phyloP scores from a whole-genome alignment of 2,797 vertebrate genomes.

The Sphaeramia orbicularis region DNA sequence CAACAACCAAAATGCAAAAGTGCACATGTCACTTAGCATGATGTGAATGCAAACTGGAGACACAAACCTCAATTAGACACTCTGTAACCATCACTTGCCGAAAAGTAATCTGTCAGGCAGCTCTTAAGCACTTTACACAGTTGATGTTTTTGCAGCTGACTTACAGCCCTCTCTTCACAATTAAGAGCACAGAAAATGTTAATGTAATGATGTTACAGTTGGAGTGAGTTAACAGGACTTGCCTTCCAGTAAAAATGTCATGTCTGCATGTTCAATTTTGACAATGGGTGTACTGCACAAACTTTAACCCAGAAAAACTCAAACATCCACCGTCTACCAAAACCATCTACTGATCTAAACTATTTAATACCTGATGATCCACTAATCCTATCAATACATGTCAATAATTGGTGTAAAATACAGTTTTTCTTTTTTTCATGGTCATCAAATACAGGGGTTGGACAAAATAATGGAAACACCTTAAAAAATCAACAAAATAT shows the following conservation, averaged over 20 bases:
- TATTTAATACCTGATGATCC: too few relatives aligned
- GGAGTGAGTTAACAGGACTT: not conserved
- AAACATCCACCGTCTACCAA: too few relatives aligned
- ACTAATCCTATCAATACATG: too few relatives aligned
- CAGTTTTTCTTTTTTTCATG: too few relatives aligned
- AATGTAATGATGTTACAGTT: conserved; percentile 16
- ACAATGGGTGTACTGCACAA: not conserved
- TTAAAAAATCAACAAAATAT: too few relatives aligned
- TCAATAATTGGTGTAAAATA: too few relatives aligned
- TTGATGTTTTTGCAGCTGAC: not conserved
- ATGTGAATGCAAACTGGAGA: conserved; percentile 2
- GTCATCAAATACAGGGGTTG: too few relatives aligned
- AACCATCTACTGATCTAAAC: too few relatives aligned
- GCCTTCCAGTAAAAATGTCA: not conserved
- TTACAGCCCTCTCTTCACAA: not conserved
- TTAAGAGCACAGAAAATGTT: conserved; percentile 14
- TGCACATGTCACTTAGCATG: not conserved
- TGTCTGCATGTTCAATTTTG: not conserved
- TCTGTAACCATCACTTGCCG: not conserved
- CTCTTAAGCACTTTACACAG: not conserved
- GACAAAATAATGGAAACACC: too few relatives aligned
- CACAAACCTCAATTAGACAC: conserved; percentile 13
- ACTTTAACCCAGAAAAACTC: too few relatives aligned
- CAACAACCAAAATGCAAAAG: not conserved
- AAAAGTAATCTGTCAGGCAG: not conserved